These are phyloP conservation scores for Neosalanx taihuensis DNA, from an alignment of 2,797 vertebrate genomes.

Conservation along the genomic window DNA sequence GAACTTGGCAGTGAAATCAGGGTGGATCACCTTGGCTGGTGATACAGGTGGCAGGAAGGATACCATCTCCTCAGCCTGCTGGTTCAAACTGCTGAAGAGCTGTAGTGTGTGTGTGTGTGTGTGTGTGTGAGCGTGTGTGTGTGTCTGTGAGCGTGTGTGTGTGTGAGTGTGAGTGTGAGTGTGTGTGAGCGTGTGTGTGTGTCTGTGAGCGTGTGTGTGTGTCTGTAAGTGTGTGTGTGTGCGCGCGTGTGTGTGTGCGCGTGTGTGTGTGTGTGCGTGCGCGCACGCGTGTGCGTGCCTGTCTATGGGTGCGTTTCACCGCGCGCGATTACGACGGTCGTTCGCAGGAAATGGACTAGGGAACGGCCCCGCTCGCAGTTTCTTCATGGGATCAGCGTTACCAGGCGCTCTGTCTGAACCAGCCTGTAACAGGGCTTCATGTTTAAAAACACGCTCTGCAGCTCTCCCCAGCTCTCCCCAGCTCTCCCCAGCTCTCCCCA, in stretches of 20 bases:
- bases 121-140: neutral
- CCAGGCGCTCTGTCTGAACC: conserved; percentile 36
- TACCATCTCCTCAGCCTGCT: no score
- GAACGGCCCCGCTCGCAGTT: conserved; percentile 29
- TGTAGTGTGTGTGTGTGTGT: conserved; percentile 3
- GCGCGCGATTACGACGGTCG: conserved; percentile 24
- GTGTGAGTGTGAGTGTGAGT: neutral
- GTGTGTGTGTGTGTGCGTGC: neutral
- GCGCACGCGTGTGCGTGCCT: neutral
- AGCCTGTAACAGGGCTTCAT: conserved; percentile 60
- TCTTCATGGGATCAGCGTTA: conserved; percentile 56
- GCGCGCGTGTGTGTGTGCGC: neutral
- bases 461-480: no score
- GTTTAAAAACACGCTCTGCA: conserved; percentile 67
- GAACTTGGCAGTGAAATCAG: no score
- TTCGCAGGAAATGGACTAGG: conserved; percentile 34
- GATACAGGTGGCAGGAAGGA: no score
- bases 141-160: neutral
- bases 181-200: neutral
- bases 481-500: no score
- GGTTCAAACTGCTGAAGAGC: no score
- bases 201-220: conserved; percentile 2
- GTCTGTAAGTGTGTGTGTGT: neutral
- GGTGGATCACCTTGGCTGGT: no score
- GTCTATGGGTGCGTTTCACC: neutral